Evolutionary conservation across 2,888 invertebrate species (phyloP).

Genomic region (Melipona beecheii): DNA sequence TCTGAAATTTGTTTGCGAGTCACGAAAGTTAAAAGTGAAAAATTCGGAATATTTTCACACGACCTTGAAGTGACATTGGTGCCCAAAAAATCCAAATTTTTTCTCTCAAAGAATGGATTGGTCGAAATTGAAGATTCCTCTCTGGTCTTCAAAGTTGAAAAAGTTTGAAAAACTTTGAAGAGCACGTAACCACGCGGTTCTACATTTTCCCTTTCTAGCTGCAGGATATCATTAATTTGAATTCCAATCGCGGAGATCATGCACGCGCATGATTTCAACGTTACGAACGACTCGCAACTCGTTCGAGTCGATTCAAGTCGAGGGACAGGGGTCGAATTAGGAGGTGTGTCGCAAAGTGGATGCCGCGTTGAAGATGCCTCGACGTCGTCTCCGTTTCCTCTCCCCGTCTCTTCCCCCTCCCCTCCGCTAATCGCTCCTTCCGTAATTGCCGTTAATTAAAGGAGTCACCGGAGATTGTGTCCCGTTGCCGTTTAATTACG

Average conservation of each 20-base stretch:
- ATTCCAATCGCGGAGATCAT: background rate
- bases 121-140: too few species aligned
- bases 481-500: conserved; percentile 70
- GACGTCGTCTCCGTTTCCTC: conserved; percentile 52
- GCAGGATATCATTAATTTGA: background rate
- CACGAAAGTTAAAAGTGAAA: too few species aligned
- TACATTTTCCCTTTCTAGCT: too few species aligned
- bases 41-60: too few species aligned
- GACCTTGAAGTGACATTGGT: too few species aligned
- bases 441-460: conserved; percentile 74
- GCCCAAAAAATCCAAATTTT: too few species aligned
- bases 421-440: conserved; percentile 64
- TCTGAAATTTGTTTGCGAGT: too few species aligned
- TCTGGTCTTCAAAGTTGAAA: too few species aligned
- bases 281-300: background rate
- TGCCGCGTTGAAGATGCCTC: conserved; percentile 33
- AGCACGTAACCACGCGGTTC: background rate
- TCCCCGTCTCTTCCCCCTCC: conserved; percentile 60
- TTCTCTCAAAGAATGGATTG: too few species aligned
- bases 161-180: too few species aligned
- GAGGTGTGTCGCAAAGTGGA: conserved; percentile 30
- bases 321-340: background rate
- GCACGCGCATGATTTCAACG: conserved; percentile 3
- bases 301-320: too few species aligned
- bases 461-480: conserved; percentile 65